A percentile compares a stretch with the other conserved stretches of the same genome.
Conservation (phyloP, 2,888 invertebrate genomes). For the Netelia melanura region DNA sequence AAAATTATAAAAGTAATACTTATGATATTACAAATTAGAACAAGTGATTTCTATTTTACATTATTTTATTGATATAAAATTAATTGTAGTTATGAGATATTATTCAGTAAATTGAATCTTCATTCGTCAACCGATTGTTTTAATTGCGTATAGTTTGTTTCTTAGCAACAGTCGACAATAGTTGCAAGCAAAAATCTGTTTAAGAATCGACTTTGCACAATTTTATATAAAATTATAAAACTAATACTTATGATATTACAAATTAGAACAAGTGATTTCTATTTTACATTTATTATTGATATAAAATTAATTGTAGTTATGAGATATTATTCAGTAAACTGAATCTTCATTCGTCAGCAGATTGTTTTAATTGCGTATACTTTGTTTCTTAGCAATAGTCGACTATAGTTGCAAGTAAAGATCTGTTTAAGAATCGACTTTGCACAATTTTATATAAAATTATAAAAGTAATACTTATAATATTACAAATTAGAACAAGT, state of each 20-base stretch:
- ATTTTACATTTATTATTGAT: background rate
- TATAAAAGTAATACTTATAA: too few relatives aligned
- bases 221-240: background rate
- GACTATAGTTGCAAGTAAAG: background rate
- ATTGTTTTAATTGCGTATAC: background rate
- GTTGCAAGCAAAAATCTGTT: background rate
- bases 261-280: background rate
- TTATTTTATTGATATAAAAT: background rate
- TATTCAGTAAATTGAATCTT: constrained; percentile 24
- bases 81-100: background rate
- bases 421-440: background rate
- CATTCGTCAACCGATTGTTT: background rate
- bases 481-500: background rate
- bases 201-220: background rate
- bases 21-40: background rate
- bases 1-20: background rate
- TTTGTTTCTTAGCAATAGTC: background rate
- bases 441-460: background rate
- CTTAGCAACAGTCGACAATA: background rate
- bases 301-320: background rate
- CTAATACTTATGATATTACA: too few relatives aligned
- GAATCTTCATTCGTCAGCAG: background rate
- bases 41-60: background rate
- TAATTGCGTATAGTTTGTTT: background rate
- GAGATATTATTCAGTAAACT: background rate